Percentiles rank a stretch among this genome's conserved stretches.
Evolutionary conservation across 2,797 vertebrate genomes (phyloP).

Genomic region (Sebastes wilsoni): DNA sequence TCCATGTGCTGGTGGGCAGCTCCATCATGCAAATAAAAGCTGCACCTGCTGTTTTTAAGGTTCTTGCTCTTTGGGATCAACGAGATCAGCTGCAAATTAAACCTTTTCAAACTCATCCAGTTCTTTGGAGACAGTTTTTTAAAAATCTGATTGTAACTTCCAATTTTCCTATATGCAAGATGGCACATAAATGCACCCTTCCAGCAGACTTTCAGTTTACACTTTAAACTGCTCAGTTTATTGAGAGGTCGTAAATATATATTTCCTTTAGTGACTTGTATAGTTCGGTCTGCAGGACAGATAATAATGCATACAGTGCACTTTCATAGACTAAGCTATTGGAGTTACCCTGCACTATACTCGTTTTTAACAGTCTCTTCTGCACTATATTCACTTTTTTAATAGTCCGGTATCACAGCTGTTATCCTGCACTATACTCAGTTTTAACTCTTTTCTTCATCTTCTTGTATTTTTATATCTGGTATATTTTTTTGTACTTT

Average conservation of each 20-base stretch:
- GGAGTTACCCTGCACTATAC: too few relatives aligned
- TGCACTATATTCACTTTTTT: too few relatives aligned
- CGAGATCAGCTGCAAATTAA: background rate
- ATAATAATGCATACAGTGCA: too few relatives aligned
- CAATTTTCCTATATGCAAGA: background rate
- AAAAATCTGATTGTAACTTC: background rate
- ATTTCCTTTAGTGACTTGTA: background rate
- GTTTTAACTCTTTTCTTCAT: too few relatives aligned
- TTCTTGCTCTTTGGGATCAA: background rate
- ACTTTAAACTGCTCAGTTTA: background rate
- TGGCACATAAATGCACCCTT: background rate
- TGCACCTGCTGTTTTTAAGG: background rate
- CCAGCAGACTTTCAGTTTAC: background rate
- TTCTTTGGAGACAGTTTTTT: background rate
- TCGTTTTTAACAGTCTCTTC: too few relatives aligned
- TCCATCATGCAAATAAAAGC: background rate
- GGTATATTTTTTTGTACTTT: too few relatives aligned
- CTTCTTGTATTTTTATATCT: too few relatives aligned
- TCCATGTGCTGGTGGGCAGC: background rate
- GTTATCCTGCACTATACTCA: too few relatives aligned
- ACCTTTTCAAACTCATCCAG: background rate
- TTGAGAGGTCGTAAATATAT: background rate
- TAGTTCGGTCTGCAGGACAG: too few relatives aligned
- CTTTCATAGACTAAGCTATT: too few relatives aligned
- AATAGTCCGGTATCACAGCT: too few relatives aligned